Base-by-base conservation (phyloP, 1,140 invertebrate genomes). In the Leptoteleia sp. region DNA sequence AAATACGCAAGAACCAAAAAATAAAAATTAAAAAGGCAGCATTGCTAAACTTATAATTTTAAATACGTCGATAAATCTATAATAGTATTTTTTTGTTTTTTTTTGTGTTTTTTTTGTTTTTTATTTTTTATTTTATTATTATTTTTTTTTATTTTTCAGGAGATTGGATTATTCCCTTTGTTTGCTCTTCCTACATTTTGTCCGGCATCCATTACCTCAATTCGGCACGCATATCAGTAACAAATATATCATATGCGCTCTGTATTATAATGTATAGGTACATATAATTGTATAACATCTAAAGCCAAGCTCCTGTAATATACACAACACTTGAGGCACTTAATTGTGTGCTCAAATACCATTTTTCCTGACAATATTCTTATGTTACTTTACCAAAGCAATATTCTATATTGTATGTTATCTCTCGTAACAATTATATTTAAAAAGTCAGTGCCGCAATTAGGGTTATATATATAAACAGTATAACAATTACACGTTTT, bases 271-370 rank as follows among this genome's bases (percentile, higher is more conserved):
- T 86, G 80, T 88, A 84, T 89, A 85, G 84, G 79, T 89, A 89
- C 85, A 89, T 88, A 83, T 86, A 87, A 85, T 87, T 84, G 83
- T 88, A 84, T 89, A 89, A 89, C 87, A 88, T 84, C 83, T 86
- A 87, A 87, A 87, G 85, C 85, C 85, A 88, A 87, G 84, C 86
- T 87, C 84, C 83, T 84, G 82, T 88, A 89, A 89, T 89, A 88
- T 89, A 88, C 88, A 89, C 83, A 88, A 88, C 87, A 88, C 85
- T 89, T 88, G 88, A 89, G 88, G 88, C 88, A 89, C 88, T 89
- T 89, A 87, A 85, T 88, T 88, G 80, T 85, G 88, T 89, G 88
- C 88, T 89, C 88, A 89, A 89, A 88, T 87, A 87, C 81, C 80
- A 84, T 84, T 82, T n/a, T 83, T 83, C 83, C 79, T 82, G 76